Conservation (phyloP, 2,888 invertebrate genomes). For the Gonocerus acuteangulatus region DNA sequence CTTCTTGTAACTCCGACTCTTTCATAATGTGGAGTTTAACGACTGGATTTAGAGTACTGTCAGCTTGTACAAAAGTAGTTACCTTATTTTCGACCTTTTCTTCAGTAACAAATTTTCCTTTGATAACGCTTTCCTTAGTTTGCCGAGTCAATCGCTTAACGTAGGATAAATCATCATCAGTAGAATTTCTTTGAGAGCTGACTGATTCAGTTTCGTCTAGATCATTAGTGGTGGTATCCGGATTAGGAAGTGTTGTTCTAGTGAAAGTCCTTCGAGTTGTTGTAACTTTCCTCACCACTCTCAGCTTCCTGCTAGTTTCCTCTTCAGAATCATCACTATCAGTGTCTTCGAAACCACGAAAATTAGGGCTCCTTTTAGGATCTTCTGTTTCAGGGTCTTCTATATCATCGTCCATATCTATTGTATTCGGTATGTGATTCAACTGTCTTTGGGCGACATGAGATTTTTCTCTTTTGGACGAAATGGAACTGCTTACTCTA, state of each 20-base stretch:
- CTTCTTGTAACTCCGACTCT: no score
- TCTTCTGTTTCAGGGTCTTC: background rate
- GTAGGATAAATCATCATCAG: background rate
- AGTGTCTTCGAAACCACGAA: background rate
- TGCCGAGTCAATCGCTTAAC: background rate
- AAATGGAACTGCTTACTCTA: background rate
- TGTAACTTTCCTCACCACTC: background rate
- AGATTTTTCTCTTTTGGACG: no score
- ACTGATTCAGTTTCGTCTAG: background rate
- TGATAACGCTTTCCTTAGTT: background rate
- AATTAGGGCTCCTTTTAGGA: background rate
- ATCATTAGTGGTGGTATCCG: slow-evolving; percentile 6
- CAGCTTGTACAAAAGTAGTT: background rate
- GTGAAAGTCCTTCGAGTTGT: background rate
- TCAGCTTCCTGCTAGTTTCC: background rate
- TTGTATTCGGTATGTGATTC: no score
- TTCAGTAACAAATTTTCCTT: background rate
- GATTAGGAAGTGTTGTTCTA: background rate
- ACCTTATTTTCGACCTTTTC: background rate
- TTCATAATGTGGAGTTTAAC: no score
- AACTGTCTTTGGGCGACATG: no score
- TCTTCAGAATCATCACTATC: background rate
- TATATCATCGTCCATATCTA: no score
- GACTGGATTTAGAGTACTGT: background rate
- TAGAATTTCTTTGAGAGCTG: background rate